Conservation (phyloP, 1,140 invertebrate genomes). For the Gryon sp. region DNA sequence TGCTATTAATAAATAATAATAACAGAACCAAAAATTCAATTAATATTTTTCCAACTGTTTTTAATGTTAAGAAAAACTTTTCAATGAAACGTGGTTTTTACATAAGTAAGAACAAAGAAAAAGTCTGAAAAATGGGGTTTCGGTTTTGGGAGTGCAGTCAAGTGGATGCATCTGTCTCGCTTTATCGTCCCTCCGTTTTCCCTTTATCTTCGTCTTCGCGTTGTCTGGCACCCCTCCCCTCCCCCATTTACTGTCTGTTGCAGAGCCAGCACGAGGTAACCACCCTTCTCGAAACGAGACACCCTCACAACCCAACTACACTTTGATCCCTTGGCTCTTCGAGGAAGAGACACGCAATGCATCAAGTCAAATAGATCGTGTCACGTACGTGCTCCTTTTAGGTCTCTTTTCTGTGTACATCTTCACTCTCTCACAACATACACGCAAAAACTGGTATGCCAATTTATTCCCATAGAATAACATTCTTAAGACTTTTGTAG, state of each 20-base stretch:
- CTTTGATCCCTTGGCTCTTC: constrained; percentile 62
- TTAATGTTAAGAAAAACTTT: too few relatives aligned
- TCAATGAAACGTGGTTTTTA: not conserved
- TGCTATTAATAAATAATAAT: too few relatives aligned
- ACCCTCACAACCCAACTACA: constrained; percentile 57
- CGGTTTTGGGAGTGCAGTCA: constrained; percentile 40
- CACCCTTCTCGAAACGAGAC: constrained; percentile 63
- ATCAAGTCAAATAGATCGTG: constrained; percentile 63
- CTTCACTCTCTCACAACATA: constrained; percentile 18
- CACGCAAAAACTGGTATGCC: constrained; percentile 29
- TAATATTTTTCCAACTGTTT: too few relatives aligned
- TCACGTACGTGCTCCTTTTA: constrained; percentile 58
- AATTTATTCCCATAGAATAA: constrained; percentile 18
- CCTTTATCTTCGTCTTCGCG: constrained; percentile 32
- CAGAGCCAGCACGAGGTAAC: constrained; percentile 55
- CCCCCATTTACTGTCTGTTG: constrained; percentile 60
- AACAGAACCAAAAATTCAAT: too few relatives aligned
- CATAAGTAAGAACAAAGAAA: not conserved
- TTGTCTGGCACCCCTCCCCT: constrained; percentile 42
- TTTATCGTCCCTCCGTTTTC: too few relatives aligned
- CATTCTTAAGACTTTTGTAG: not conserved
- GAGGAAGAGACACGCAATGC: constrained; percentile 60
- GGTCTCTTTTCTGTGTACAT: constrained; percentile 34
- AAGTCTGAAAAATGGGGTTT: constrained; percentile 37
- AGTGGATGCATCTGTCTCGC: constrained; percentile 56